Percentiles rank a stretch among this genome's conserved stretches.
Conservation (phyloP, 1,140 invertebrate species). For the Meloidogyne floridensis region DNA sequence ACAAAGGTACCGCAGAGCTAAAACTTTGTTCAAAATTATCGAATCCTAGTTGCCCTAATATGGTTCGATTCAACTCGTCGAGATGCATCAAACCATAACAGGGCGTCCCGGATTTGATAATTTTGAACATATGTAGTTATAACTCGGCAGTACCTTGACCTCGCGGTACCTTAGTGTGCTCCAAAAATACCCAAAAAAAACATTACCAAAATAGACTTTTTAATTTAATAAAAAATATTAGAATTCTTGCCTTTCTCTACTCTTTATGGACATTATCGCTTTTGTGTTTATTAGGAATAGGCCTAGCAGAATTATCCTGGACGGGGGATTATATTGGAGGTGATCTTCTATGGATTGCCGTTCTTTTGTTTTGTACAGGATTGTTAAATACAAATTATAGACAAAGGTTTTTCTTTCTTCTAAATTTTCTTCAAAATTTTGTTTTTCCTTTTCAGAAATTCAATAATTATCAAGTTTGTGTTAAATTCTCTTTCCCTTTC, state of each 20-base stretch:
- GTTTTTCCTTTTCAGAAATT: constrained; percentile 41
- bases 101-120: too few species aligned
- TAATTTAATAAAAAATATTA: neutral
- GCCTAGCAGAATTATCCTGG: constrained; percentile 57
- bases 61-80: too few species aligned
- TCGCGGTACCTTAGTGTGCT: too few species aligned
- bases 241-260: constrained; percentile 53
- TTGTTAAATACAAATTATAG: constrained; percentile 47
- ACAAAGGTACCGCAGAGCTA: too few species aligned
- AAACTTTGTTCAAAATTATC: too few species aligned
- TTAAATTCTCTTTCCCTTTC: constrained; percentile 52
- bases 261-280: constrained; percentile 58
- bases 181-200: neutral
- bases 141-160: too few species aligned
- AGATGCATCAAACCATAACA: too few species aligned
- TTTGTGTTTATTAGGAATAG: constrained; percentile 55
- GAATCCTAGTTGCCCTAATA: too few species aligned
- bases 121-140: too few species aligned
- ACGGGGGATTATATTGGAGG: constrained; percentile 63
- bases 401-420: constrained; percentile 20
- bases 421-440: constrained; percentile 5
- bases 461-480: constrained; percentile 53
- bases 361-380: constrained; percentile 58
- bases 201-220: neutral
- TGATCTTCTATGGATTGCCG: constrained; percentile 60